These are phyloP conservation scores for Brachionus rubens DNA, from an alignment of 1,140 invertebrate genomes.

Conservation along the genomic window DNA sequence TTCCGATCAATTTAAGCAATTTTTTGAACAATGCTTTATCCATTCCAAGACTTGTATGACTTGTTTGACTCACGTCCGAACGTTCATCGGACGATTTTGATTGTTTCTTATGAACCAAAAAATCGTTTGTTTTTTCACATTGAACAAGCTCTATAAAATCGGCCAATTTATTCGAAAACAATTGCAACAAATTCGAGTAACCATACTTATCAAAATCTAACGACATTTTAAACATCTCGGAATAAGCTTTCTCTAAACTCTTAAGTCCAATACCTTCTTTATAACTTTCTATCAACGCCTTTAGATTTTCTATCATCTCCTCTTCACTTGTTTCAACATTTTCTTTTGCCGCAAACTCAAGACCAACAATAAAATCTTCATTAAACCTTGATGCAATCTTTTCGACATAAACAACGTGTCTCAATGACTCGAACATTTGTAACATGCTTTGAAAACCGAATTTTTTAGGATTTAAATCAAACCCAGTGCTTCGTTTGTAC, in stretches of 20 bases:
- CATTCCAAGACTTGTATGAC: too few relatives aligned
- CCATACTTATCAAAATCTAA: conserved; percentile 6
- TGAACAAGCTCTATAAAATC: conserved; percentile 13
- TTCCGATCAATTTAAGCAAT: neutral
- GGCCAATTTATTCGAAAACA: neutral
- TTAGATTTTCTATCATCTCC: neutral
- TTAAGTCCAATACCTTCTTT: neutral
- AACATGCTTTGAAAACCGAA: neutral
- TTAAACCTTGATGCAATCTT: neutral
- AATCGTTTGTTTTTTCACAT: neutral
- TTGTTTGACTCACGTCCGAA: too few relatives aligned
- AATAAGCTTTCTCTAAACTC: neutral
- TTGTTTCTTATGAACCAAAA: neutral
- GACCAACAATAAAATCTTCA: neutral
- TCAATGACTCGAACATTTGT: neutral
- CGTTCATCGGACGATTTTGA: neutral
- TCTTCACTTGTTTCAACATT: neutral
- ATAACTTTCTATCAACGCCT: neutral
- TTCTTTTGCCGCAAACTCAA: neutral
- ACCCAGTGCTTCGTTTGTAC: neutral
- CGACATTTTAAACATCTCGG: neutral
- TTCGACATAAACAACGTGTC: neutral
- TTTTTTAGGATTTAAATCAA: neutral
- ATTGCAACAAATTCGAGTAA: neutral
- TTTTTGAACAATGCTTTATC: neutral